Percentiles rank a stretch among this genome's conserved stretches.
Evolutionary conservation across 2,888 invertebrate species (phyloP).

Genomic region (Lasioglossum pauxillum): DNA sequence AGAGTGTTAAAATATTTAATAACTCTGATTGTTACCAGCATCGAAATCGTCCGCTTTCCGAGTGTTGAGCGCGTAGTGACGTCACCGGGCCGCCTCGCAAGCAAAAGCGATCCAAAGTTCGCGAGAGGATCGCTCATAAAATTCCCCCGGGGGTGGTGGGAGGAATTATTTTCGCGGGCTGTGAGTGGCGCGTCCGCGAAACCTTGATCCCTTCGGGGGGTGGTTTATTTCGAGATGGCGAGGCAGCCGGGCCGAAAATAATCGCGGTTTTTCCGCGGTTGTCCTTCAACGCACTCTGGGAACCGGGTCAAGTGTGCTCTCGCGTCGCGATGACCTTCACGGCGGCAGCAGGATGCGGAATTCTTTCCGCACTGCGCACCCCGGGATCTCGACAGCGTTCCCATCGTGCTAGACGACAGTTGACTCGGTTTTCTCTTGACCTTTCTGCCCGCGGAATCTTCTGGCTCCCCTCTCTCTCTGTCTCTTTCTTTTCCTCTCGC

Average conservation of each 20-base stretch:
- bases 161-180: not conserved
- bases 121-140: not conserved
- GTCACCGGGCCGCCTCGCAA: not conserved
- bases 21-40: too few relatives aligned
- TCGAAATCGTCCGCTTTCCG: too few relatives aligned
- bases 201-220: not conserved
- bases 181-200: not conserved
- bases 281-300: constrained; percentile 50
- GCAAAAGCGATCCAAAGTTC: not conserved
- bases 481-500: not conserved
- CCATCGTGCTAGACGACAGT: constrained; percentile 23
- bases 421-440: constrained; percentile 33
- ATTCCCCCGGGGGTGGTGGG: not conserved
- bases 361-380: constrained; percentile 49
- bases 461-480: not conserved
- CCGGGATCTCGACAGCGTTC: not conserved
- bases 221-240: not conserved
- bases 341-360: constrained; percentile 57
- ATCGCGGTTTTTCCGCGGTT: not conserved
- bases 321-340: constrained; percentile 66
- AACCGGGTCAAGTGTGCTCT: constrained; percentile 69
- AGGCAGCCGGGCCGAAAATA: not conserved
- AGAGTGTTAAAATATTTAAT: too few relatives aligned
- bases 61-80: not conserved
- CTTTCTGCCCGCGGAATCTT: constrained; percentile 14